Evolutionary conservation across 2,797 vertebrate genomes (phyloP).

Genomic region (Mormyrops boulengeri): DNA sequence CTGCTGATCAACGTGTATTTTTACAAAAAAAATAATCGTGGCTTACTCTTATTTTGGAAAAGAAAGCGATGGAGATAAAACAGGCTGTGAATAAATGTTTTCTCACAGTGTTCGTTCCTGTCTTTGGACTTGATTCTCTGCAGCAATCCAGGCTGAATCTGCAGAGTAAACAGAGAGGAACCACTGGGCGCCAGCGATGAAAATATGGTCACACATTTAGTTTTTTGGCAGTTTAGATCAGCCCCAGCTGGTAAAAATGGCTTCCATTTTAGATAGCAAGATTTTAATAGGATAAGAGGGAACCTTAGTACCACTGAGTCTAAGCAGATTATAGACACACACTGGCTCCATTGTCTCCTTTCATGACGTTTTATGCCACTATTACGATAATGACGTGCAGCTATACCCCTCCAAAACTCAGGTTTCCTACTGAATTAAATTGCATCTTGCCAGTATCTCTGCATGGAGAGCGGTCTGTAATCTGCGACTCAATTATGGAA

Average conservation of each 20-base stretch:
- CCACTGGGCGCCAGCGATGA: not conserved
- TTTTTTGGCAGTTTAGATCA: constrained; percentile 1
- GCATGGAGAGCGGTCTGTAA: not conserved
- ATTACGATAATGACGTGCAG: not conserved
- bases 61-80: not conserved
- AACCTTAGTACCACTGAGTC: not conserved
- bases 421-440: not conserved
- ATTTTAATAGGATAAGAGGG: not conserved
- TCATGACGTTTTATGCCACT: not conserved
- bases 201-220: constrained; percentile 9
- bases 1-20: not conserved
- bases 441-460: not conserved
- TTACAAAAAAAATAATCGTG: not conserved
- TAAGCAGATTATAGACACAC: not conserved
- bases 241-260: not conserved
- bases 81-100: not conserved
- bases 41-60: not conserved
- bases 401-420: not conserved
- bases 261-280: not conserved
- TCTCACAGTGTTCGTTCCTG: not conserved
- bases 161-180: constrained; percentile 6
- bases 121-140: not conserved
- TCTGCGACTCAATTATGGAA: not conserved
- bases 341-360: not conserved
- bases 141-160: not conserved